Percentiles rank a stretch among this genome's conserved stretches.
Evolutionary conservation across 2,888 invertebrate genomes (phyloP).

Genomic region (Mimas tiliae): DNA sequence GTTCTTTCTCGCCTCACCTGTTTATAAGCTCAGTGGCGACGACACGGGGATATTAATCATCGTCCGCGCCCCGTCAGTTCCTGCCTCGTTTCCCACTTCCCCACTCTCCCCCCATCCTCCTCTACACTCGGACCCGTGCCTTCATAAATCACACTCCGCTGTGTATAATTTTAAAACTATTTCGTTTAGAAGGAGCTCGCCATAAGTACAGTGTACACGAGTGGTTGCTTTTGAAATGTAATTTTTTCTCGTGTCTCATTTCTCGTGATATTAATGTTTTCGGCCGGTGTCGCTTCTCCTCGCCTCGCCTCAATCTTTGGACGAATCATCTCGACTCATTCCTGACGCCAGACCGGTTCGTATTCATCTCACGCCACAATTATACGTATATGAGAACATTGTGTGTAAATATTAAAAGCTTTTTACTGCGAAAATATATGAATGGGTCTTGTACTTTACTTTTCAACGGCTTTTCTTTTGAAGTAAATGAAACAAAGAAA

Average conservation of each 20-base stretch:
- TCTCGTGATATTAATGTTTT: conserved; percentile 3
- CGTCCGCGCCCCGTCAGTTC: conserved; percentile 27
- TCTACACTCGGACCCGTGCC: conserved; percentile 29
- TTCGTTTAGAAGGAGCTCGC: conserved; percentile 28
- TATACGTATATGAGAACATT: neutral
- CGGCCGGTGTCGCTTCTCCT: neutral
- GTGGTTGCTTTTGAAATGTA: conserved; percentile 23
- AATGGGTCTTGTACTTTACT: no score
- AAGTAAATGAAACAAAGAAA: no score
- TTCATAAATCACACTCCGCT: conserved; percentile 44
- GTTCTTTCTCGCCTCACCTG: conserved; percentile 30
- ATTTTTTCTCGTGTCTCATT: neutral
- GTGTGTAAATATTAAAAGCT: neutral
- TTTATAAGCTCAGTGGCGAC: conserved; percentile 27
- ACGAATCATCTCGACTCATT: neutral
- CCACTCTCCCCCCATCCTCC: conserved; percentile 20
- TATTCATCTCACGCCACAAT: neutral
- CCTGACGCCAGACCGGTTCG: neutral
- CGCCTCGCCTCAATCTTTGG: neutral
- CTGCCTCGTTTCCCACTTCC: neutral
- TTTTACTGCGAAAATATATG: neutral
- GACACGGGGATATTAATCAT: conserved; percentile 35
- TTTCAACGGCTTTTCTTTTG: no score
- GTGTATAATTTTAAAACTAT: conserved; percentile 52
- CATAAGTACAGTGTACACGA: conserved; percentile 30